These are phyloP conservation scores for Artemia franciscana DNA, from an alignment of 1,140 invertebrate species.

Conservation along the genomic window DNA sequence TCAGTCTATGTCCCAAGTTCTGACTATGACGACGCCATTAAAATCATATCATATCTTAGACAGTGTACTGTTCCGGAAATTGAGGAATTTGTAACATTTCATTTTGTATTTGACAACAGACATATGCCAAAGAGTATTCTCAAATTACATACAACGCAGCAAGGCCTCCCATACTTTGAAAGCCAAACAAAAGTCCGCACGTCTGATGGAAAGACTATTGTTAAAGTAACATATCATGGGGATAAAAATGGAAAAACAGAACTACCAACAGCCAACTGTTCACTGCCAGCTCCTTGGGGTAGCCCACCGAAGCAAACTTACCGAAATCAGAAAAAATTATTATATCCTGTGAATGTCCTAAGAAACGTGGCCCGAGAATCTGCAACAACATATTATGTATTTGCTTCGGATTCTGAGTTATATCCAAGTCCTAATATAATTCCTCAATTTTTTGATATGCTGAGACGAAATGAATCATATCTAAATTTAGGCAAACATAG, in stretches of 20 bases:
- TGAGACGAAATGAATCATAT: conserved; percentile 39
- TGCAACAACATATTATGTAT: conserved; percentile 53
- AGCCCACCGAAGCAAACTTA: conserved; percentile 36
- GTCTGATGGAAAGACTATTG: background rate
- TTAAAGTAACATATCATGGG: background rate
- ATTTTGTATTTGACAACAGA: conserved; percentile 60
- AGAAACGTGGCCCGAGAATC: conserved; percentile 58
- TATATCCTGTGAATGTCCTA: conserved; percentile 70
- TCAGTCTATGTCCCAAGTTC: conserved; percentile 48
- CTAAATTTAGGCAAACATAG: conserved; percentile 32
- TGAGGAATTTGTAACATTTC: conserved; percentile 51
- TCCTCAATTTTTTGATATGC: conserved; percentile 52
- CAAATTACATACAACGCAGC: conserved; percentile 9
- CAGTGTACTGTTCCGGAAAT: conserved; percentile 40
- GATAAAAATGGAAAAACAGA: conserved; percentile 1
- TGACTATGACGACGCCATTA: conserved; percentile 35
- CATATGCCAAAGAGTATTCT: conserved; percentile 39
- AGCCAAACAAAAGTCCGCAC: background rate
- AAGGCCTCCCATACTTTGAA: background rate
- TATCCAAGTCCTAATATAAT: conserved; percentile 58
- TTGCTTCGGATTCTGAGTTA: conserved; percentile 66
- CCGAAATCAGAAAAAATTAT: conserved; percentile 38
- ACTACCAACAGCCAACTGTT: conserved; percentile 35
- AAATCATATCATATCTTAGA: conserved; percentile 38
- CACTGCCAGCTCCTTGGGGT: conserved; percentile 35